Percentiles rank a stretch among this genome's conserved stretches.
phyloP scores from a whole-genome alignment of 2,797 vertebrate species.

The Acanthiza pusilla region DNA sequence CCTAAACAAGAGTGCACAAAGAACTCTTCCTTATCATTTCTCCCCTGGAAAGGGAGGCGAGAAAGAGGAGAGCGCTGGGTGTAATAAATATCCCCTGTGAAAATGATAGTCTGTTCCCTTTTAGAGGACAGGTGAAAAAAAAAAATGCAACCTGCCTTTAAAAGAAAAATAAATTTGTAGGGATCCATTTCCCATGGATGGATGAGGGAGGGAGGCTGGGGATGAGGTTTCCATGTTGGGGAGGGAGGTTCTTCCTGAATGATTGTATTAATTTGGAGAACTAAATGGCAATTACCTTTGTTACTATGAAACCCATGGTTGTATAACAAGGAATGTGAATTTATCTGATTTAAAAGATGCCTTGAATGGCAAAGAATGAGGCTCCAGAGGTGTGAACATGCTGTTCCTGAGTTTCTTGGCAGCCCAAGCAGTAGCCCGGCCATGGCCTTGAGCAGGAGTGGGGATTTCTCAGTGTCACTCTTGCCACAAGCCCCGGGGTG shows the following conservation, averaged over 20 bases:
- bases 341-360: neutral
- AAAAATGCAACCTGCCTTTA: neutral
- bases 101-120: neutral
- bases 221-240: neutral
- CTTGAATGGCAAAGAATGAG: neutral
- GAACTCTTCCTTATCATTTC: neutral
- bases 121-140: neutral
- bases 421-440: neutral
- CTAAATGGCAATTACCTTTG: neutral
- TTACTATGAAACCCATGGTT: neutral
- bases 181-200: neutral
- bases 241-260: neutral
- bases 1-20: neutral
- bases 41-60: neutral
- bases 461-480: accelerated
- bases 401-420: neutral
- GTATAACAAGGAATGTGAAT: neutral
- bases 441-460: accelerated
- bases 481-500: neutral
- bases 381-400: neutral
- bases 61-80: neutral
- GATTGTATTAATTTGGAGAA: neutral
- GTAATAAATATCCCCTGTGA: neutral
- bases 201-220: too few relatives aligned
- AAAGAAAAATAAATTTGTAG: neutral